Evolutionary conservation across 2,113 vertebrate species (phyloP), one percentile per base, ranked within the genome.

Genomic region (Poecile atricapillus): DNA sequence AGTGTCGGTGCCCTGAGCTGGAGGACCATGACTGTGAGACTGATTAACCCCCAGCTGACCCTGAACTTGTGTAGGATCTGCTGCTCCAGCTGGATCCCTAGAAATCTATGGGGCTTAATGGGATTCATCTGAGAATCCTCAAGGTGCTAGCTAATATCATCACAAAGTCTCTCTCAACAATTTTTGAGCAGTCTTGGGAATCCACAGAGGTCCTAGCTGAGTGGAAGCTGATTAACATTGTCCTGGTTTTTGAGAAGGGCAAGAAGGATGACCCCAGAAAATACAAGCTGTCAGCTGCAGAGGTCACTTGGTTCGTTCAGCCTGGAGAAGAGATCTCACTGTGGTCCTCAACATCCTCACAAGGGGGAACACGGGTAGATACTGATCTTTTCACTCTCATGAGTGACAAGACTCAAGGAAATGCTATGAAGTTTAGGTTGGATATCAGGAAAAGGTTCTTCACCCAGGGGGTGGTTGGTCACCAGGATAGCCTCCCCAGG

Each of bases 41-140:
- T 21, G 20, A 55, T 21, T 41, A 47, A 12, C 3, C 7, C 7
- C 13, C 17, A 49, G 17, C 0, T 71, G 11, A 64, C 9, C 17
- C 25, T 41, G 21, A 49, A 17, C 5, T 25, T 25, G 20, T 55
- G 25, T 3, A 20, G 14, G n/a, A 64, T n/a, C 58, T 71, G 20
- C 30, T 63, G 14, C 43, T 56, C 30, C 49, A 71, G 30, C 9
- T 63, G 30, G 7, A 79, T 31, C n/a, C 9, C 35, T 47, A 41
- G 13, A 62, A 47, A 55, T 30, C 24, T 24, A 17, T 7, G 14
- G 9, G 16, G 11, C 16, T 13, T 39, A 27, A n/a, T 16, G 13
- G 12, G 5, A 71, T 15, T 30, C 3, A 18, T 63, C 20, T 23
- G 6, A 62, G 23, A 70, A 62, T 41, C 30, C 47, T n/a, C 65